Base-by-base conservation (phyloP, 2,797 vertebrate species). In the Bovichtus diacanthus region DNA sequence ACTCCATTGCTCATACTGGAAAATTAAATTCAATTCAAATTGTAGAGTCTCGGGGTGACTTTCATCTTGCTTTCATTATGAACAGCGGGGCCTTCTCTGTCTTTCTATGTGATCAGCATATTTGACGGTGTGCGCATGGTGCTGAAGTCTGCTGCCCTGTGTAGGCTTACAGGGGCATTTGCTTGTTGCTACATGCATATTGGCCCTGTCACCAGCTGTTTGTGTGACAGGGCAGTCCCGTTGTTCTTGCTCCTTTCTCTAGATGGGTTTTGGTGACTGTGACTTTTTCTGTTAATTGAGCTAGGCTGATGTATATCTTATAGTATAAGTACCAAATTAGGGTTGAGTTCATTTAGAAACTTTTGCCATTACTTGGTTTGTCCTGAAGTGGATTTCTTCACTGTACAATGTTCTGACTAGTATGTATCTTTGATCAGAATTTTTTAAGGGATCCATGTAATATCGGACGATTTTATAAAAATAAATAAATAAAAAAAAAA, bases 21-120 rank as follows among this genome's bases (percentile, higher is more conserved):
- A 76, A 80, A 55, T 75, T 6, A 65, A 64, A 49, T 34, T 3
- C 23, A 38, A 54, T 51, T 75, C 9, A 15, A 16, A 38, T 36
- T 43, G 34, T 19, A 43, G 19, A 19, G 13, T 68, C 47, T 49
- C 47, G 34, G n/a, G n/a, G 19, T 19, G 15, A n/a, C 23, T 46
- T 2, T 23, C 39, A 46, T 54, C 16, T 41, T 4, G 3, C 11
- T 68, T 7, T 70, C 15, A 31, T 66, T 49, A 18, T 13, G 15
- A 70, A 38, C 58, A 56, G 36, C 27, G 31, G 66, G 19, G 39
- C 18, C 16, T 41, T 44, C 36, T 59, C 9, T 43, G 16, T 66
- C 38, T 29, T 7, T 8, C 36, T 61, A 4, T 67, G 61, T 39
- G 62, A 71, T 56, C 18, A 25, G 47, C 55, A 38, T 21, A 39